Evolutionary conservation across 2,888 invertebrate genomes (phyloP), one percentile per base, ranked within the genome.

Genomic region (Cosmia pyralina): DNA sequence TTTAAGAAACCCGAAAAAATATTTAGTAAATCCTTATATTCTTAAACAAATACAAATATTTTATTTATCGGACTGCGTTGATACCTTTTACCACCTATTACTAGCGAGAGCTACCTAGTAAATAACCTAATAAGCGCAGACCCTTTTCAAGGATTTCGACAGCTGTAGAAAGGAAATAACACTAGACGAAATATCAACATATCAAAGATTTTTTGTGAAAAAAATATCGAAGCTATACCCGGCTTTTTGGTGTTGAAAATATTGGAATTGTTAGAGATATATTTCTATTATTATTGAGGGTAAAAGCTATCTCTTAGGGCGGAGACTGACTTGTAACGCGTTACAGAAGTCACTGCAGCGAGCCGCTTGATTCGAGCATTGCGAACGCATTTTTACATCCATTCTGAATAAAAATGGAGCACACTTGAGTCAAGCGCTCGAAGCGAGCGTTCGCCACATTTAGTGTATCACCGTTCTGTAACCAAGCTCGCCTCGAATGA

Each of bases 141-240:
- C 85, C 85, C 85, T 87, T 69, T 73, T 85, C 85, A 85, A 38
- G 65, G n/a, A 48, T 70, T 72, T 85, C 72, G 86, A 85, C 87
- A 85, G 77, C 58, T 77, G 38, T 50, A 66, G 65, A 87, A 87
- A 78, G 50, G 71, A 81, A 75, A 68, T 69, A 72, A 74, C 53
- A 70, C 28, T 65, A 46, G 60, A 52, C 22, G 64, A 63, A 85
- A 78, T 85, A 85, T 87, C 85, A 83, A 87, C 84, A 81, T 58
- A 68, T 83, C 76, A 77, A 68, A 57, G 73, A 70, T 62, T 77
- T 81, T 76, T 75, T 65, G 69, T 60, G 79, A 76, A 68, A 76
- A 79, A 82, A 82, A 75, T 72, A 74, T 84, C 22, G 34, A 22
- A n/a, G 15, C 6, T 44, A 1, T 53, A 60, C 57, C n/a, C 44